These are phyloP conservation scores for Drosophila dives DNA, from an alignment of 2,888 invertebrate genomes.

Conservation along the genomic window DNA sequence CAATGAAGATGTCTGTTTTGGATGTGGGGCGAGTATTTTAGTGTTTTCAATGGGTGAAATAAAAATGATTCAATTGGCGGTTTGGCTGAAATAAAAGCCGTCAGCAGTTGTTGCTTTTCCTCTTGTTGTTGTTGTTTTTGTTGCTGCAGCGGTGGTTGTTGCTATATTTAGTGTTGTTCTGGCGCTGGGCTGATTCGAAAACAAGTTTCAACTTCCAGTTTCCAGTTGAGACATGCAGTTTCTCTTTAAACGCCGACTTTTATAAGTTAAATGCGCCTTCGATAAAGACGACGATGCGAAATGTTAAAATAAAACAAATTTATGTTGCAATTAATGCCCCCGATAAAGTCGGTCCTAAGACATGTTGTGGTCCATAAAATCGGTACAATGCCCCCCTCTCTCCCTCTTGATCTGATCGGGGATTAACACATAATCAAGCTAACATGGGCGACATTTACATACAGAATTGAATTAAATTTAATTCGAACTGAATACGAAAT, in stretches of 20 bases:
- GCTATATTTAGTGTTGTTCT: constrained; percentile 17
- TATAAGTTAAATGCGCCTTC: constrained; percentile 74
- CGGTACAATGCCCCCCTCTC: constrained; percentile 23
- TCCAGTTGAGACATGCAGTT: constrained; percentile 32
- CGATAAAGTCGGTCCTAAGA: constrained; percentile 72
- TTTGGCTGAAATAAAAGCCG: constrained; percentile 67
- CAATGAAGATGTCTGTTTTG: constrained; percentile 67
- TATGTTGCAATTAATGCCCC: constrained; percentile 80
- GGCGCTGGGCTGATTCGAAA: constrained; percentile 49
- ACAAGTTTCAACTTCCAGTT: constrained; percentile 59
- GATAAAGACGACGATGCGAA: constrained; percentile 74
- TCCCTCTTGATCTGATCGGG: not conserved
- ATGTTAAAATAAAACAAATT: constrained; percentile 80
- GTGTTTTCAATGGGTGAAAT: constrained; percentile 66
- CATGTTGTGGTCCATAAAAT: constrained; percentile 67
- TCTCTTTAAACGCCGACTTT: constrained; percentile 68
- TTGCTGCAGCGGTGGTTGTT: constrained; percentile 5
- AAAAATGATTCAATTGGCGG: constrained; percentile 80
- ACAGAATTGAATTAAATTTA: constrained; percentile 75
- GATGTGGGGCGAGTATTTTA: constrained; percentile 74
- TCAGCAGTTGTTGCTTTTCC: constrained; percentile 51
- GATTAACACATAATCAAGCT: constrained; percentile 81
- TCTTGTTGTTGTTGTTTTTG: constrained; percentile 8
- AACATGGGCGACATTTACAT: constrained; percentile 76
- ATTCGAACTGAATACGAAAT: constrained; percentile 55